Base-by-base conservation (phyloP, 2,888 invertebrate genomes). In the Drosophila dives region DNA sequence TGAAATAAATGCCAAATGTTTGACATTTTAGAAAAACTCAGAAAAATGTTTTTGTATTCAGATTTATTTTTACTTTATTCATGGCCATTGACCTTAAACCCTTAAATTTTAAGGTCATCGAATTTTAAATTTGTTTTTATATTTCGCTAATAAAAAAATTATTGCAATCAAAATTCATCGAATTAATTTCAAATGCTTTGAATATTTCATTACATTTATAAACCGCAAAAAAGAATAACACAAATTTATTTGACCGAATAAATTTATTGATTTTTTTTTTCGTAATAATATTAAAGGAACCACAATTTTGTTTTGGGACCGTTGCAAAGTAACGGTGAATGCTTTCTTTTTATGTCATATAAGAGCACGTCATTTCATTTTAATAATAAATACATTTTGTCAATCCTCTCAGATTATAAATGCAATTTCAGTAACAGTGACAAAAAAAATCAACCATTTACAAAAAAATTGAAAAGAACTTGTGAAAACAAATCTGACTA, bases 401-500 rank as follows among this genome's bases (percentile, higher is more conserved):
- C 23, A 45, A 45, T 45, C 15, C 23, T 8, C 15, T 15, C 45
- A 49, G 26, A 26, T 49, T 17, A 26, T 17, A 50, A 50, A 50
- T 11, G 29, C 29, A 50, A 50, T n/a, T 50, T n/a, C 29, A 11
- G 10, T 0, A 17, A 17, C 6, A 50, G n/a, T n/a, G n/a, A n/a
- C n/a, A n/a, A n/a, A n/a, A n/a, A n/a, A n/a, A n/a, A n/a, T n/a
- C 26, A 10, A 23, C 20, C 10, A 26, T 38, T 26, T 32, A 51
- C 20, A 12, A 12, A n/a, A 54, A 11, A 23, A 55, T 42, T n/a
- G 0, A 51, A 42, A 54, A 74, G 26, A 38, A 10, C 10, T 11
- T 32, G 11, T 26, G 45, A 48, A 38, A 51, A 3, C 34, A 56
- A 40, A 58, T 67, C 20, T 60, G 48, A 50, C 23, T 64, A 53